phyloP scores from a whole-genome alignment of 2,797 vertebrate species.

The Epinephelus coioides region DNA sequence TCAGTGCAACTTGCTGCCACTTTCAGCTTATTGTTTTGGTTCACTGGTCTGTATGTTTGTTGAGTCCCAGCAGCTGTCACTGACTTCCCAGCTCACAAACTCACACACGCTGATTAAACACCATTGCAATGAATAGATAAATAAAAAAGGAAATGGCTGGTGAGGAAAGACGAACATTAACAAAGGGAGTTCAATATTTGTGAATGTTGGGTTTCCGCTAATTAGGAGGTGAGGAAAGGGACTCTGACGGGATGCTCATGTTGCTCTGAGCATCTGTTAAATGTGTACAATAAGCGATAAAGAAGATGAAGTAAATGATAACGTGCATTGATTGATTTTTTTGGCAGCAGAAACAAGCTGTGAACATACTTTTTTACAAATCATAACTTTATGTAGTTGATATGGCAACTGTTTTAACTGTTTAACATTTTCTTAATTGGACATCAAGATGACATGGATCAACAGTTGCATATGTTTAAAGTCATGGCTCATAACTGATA shows the following conservation, averaged over 20 bases:
- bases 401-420: too few species aligned
- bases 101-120: slow-evolving; percentile 8
- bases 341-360: neutral
- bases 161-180: slow-evolving; percentile 4
- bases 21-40: slow-evolving; percentile 6
- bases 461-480: too few species aligned
- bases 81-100: slow-evolving; percentile 6
- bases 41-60: neutral
- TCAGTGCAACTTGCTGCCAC: slow-evolving; percentile 9
- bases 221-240: neutral
- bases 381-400: too few species aligned
- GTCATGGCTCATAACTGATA: too few species aligned
- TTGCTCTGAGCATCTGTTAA: neutral
- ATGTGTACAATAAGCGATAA: neutral
- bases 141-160: neutral
- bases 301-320: neutral
- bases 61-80: slow-evolving; percentile 1
- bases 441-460: too few species aligned
- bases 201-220: neutral
- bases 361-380: neutral
- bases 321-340: neutral
- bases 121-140: neutral
- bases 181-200: neutral
- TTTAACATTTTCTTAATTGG: too few species aligned
- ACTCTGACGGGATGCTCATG: neutral